These are phyloP conservation scores for Ctena decussata DNA, from an alignment of 2,888 invertebrate species.

Conservation along the genomic window DNA sequence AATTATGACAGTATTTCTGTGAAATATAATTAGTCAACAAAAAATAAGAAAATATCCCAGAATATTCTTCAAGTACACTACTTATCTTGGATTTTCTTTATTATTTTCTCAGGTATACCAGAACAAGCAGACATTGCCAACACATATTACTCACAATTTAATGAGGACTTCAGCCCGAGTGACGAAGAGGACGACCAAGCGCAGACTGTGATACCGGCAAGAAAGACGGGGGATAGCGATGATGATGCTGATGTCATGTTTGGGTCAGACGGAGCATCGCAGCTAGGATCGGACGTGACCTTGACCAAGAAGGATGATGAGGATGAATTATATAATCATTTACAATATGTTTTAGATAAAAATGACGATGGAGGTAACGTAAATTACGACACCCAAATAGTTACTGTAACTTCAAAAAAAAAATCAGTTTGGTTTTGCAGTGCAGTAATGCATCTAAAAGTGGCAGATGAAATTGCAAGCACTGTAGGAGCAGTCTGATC, in stretches of 20 bases:
- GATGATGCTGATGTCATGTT: conserved; percentile 57
- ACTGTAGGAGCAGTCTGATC: no score
- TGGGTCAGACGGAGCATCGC: conserved; percentile 47
- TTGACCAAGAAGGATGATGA: conserved; percentile 64
- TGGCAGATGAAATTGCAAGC: no score
- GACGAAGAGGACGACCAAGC: conserved; percentile 63
- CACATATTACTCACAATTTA: conserved; percentile 86
- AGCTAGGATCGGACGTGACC: conserved; percentile 29
- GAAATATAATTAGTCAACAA: no score
- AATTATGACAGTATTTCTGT: no score
- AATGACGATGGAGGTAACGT: conserved; percentile 74
- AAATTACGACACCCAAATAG: no score
- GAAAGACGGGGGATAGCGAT: conserved; percentile 19
- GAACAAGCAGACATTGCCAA: conserved; percentile 84
- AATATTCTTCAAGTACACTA: no score
- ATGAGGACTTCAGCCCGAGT: conserved; percentile 80
- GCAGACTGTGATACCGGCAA: conserved; percentile 49
- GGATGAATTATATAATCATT: conserved; percentile 80
- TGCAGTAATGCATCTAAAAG: no score
- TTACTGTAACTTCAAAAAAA: no score
- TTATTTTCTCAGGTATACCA: conserved; percentile 82
- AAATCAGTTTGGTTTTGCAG: no score
- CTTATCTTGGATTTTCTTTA: no score
- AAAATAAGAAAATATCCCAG: no score
- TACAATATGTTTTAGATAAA: conserved; percentile 82